A percentile compares a stretch with the other conserved stretches of the same genome.
Conservation (phyloP, 1,140 invertebrate genomes). For the Cydia splendana region DNA sequence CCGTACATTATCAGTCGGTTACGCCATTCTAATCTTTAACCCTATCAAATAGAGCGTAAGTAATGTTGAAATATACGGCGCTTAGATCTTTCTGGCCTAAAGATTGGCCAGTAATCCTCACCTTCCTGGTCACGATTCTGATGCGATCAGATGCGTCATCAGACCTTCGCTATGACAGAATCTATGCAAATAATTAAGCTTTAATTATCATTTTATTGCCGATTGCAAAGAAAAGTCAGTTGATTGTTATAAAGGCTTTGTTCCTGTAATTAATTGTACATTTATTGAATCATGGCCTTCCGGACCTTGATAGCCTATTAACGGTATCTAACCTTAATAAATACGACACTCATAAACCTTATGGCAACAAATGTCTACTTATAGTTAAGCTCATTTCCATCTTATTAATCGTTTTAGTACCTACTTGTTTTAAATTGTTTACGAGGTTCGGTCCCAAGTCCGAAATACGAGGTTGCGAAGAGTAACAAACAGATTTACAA, state of each 20-base stretch:
- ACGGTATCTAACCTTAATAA: too few species aligned
- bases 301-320: too few species aligned
- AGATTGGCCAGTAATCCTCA: constrained; percentile 50
- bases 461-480: too few species aligned
- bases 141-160: constrained; percentile 59
- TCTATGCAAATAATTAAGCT: not conserved
- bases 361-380: too few species aligned
- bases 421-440: too few species aligned
- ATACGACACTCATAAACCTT: too few species aligned
- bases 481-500: too few species aligned
- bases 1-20: not conserved
- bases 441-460: too few species aligned
- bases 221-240: not conserved
- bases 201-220: not conserved
- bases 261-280: too few species aligned
- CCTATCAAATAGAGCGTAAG: not conserved
- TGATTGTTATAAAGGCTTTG: constrained; percentile 10
- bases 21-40: not conserved
- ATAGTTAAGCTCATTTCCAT: too few species aligned
- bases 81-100: not conserved
- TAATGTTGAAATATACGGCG: not conserved
- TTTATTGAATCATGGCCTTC: too few species aligned
- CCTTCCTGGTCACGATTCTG: constrained; percentile 60
- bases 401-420: too few species aligned
- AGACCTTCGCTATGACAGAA: constrained; percentile 36